Conservation (phyloP, 2,888 invertebrate species). For the Apodemia mormo region DNA sequence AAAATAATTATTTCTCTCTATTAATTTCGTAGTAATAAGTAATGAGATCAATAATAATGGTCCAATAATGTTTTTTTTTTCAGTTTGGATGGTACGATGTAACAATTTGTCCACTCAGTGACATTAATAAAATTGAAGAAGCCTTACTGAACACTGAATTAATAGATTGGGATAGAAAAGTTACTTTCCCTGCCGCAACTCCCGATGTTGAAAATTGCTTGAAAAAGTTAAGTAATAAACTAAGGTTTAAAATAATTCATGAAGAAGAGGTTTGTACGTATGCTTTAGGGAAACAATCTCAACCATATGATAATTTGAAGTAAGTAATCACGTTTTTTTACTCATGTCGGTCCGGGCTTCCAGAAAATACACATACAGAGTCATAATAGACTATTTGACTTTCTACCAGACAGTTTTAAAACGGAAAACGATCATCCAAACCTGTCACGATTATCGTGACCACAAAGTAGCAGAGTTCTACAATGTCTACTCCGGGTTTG, state of each 20-base stretch:
- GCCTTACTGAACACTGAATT: constrained; percentile 39
- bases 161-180: constrained; percentile 38
- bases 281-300: constrained; percentile 32
- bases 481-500: too few species aligned
- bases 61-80: constrained; percentile 12
- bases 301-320: constrained; percentile 30
- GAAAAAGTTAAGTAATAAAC: constrained; percentile 27
- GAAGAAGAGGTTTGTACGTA: constrained; percentile 32
- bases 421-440: too few species aligned
- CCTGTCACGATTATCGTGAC: too few species aligned
- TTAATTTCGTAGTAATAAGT: too few species aligned
- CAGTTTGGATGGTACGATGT: constrained; percentile 31
- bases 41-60: too few species aligned
- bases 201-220: constrained; percentile 34
- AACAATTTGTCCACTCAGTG: constrained; percentile 37
- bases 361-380: too few species aligned
- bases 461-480: too few species aligned
- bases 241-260: constrained; percentile 30
- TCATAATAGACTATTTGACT: too few species aligned
- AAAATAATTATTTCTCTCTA: too few species aligned
- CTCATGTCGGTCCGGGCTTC: too few species aligned
- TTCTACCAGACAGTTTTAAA: too few species aligned
- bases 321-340: constrained; percentile 10
- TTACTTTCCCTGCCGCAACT: constrained; percentile 35
- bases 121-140: constrained; percentile 36